A percentile compares a stretch with the other conserved stretches of the same genome.
Conservation (phyloP, 2,113 vertebrate species). For the Morone chrysops region DNA sequence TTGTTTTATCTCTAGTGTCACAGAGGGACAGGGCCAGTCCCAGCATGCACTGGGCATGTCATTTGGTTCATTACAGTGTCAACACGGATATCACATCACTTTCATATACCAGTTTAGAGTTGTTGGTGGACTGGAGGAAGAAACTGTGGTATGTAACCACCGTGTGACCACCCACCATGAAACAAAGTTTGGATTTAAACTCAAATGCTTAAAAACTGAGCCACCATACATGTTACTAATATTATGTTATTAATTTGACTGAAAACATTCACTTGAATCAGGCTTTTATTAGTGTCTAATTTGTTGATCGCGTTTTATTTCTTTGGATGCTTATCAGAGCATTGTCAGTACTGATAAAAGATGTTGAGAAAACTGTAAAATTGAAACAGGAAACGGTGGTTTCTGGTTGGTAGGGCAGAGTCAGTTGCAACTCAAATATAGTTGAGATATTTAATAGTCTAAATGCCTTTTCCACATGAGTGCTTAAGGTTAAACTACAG, state of each 20-base stretch:
- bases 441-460: not conserved
- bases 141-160: not conserved
- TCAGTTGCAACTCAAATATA: not conserved
- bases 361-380: not conserved
- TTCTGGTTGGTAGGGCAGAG: not conserved
- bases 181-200: not conserved
- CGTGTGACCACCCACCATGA: not conserved
- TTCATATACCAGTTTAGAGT: not conserved
- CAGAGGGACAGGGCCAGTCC: not conserved
- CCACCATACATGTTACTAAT: not conserved
- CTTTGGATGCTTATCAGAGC: not conserved
- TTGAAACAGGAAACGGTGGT: not conserved
- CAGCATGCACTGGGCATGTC: slow-evolving; percentile 18
- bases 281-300: not conserved
- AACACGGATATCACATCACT: not conserved
- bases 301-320: not conserved
- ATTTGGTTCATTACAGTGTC: not conserved
- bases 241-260: not conserved
- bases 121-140: too few species aligned
- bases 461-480: not conserved
- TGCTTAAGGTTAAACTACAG: not conserved
- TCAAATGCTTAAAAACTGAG: not conserved
- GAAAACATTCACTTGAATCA: not conserved
- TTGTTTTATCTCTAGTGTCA: slow-evolving; percentile 1
- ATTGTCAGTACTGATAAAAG: not conserved